Evolutionary conservation across 1,140 invertebrate species (phyloP), one percentile per base, ranked within the genome.

Genomic region (Atta colombica): DNA sequence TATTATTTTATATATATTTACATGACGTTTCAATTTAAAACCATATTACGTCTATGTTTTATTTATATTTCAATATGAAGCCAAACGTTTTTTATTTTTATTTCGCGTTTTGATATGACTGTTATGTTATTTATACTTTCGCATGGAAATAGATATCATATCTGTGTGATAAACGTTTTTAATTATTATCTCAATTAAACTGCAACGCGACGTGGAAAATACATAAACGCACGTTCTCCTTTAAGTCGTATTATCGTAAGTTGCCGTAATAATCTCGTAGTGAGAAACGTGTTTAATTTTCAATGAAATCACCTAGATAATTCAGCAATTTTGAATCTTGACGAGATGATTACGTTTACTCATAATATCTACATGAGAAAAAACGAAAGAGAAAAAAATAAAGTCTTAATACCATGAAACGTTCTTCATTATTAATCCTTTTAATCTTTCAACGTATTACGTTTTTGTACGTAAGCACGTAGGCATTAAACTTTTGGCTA

Each of bases 241-340:
- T 84, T 84, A 84, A 84, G 45, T 63, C 18, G 55, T n/a, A 53
- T 18, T 35, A 35, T 35, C 31, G 31, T 35, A 35, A 25, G 12
- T 55, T 35, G 63, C 21, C 35, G 53, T 60, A 35, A 82, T 72
- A 61, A 49, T 35, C 35, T 75, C 69, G 69, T 25, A n/a, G 14
- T 39, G 55, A 49, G 68, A 45, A 63, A 63, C 55, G 69, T 75
- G 55, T 61, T 80, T 68, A 80, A 80, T 80, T 84, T 61, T 63
- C 55, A n/a, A 61, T 28, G 69, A 21, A 75, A 84, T 61, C 16
- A 74, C 31, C 28, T 51, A n/a, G 28, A 63, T 84, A 84, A 84
- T 82, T 82, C 63, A 82, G n/a, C 80, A 71, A 60, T 61, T 84
- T 74, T 35, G 14, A 49, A 65, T 72, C 74, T 53, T 49, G 90